These are phyloP conservation scores for Neomorphus geoffroyi DNA, from an alignment of 2,797 vertebrate genomes.

Conservation along the genomic window DNA sequence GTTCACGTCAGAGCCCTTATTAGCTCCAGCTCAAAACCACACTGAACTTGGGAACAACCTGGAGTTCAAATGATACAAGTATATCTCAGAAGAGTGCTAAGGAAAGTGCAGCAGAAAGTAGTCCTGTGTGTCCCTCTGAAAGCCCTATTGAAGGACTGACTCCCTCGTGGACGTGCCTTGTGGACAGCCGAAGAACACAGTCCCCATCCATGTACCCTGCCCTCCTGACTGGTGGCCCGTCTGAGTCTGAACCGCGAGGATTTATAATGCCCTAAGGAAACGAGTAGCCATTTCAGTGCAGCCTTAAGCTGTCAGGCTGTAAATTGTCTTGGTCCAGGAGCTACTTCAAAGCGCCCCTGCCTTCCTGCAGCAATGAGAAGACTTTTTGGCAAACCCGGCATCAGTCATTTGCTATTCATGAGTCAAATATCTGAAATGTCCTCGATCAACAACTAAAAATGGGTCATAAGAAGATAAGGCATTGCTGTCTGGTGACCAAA, in stretches of 20 bases:
- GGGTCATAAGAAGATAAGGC: slow-evolving; percentile 43
- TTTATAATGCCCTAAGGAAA: slow-evolving; percentile 18
- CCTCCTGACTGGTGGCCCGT: neutral
- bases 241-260: neutral
- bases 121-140: slow-evolving; percentile 58
- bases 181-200: slow-evolving; percentile 52
- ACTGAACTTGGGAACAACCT: neutral
- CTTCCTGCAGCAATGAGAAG: slow-evolving; percentile 54
- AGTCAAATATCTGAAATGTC: slow-evolving; percentile 48
- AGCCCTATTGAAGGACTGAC: slow-evolving; percentile 63
- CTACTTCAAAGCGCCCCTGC: slow-evolving; percentile 47
- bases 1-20: neutral
- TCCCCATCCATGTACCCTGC: slow-evolving; percentile 53
- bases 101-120: slow-evolving; percentile 38
- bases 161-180: neutral
- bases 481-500: neutral
- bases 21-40: slow-evolving; percentile 15
- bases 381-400: slow-evolving; percentile 1
- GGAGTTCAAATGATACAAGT: slow-evolving; percentile 21
- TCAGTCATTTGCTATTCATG: slow-evolving; percentile 51
- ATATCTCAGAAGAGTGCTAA: neutral
- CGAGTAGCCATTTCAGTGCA: neutral
- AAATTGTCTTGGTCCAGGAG: slow-evolving; percentile 60
- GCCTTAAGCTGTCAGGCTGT: slow-evolving; percentile 61
- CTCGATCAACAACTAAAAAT: slow-evolving; percentile 25